Evolutionary conservation across 2,113 vertebrate genomes (phyloP).

Genomic region (Circaetus gallicus): DNA sequence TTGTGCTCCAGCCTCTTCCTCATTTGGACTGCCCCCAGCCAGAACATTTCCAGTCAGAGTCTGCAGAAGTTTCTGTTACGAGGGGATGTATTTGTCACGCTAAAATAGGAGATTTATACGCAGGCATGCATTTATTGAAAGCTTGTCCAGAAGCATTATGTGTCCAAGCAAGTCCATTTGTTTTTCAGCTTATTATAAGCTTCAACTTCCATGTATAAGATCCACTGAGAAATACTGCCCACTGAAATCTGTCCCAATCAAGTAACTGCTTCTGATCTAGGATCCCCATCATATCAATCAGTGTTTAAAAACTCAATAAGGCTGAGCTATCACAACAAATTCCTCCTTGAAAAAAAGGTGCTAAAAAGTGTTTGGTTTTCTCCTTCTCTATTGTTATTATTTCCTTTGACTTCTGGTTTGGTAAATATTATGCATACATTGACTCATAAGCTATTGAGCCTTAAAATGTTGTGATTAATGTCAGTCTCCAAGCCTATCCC

Average conservation of each 20-base stretch:
- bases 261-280: background rate
- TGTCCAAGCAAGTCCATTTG: background rate
- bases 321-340: background rate
- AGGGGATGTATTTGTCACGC: background rate
- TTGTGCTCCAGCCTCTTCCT: background rate
- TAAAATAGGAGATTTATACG: background rate
- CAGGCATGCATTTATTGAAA: background rate
- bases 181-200: background rate
- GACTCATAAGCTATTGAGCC: background rate
- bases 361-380: background rate
- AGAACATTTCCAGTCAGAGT: background rate
- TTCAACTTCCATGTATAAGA: background rate
- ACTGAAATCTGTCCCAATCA: background rate
- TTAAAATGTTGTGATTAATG: background rate
- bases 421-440: background rate
- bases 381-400: background rate
- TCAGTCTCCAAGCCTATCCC: background rate
- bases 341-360: background rate
- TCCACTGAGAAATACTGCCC: background rate
- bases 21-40: background rate
- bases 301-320: background rate
- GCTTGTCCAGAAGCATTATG: background rate
- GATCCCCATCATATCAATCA: background rate
- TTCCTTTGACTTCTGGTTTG: background rate
- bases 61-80: background rate